Base-by-base conservation (phyloP, 2,888 invertebrate genomes). In the Liodrosophila aerea region DNA sequence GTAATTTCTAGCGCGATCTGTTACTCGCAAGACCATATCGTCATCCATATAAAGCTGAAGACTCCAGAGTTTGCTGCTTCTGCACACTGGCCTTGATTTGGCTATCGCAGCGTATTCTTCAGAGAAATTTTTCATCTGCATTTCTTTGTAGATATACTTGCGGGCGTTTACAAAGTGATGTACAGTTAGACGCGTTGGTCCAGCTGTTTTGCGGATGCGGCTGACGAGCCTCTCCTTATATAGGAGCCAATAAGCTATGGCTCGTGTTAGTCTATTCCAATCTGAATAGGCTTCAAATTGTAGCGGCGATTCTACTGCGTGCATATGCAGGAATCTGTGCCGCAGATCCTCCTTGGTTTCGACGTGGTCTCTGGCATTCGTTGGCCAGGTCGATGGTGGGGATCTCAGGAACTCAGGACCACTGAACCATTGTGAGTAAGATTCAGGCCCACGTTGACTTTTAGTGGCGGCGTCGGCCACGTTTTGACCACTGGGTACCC, bases 1-100 rank as follows among this genome's bases (percentile, higher is more conserved):
- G 15, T 31, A 31, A 15, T n/a, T 4, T n/a, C 43, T 44, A 2
- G 43, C 13, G 16, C 22, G 45, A n/a, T 41, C 22, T 9, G 30
- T 30, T 8, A 30, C 30, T 7, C 9, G 9, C 30, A 30, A 5
- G 7, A 30, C 7, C 30, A 30, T 9, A 7, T 9, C 30, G 3
- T 30, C 30, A 9, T 30, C 30, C 7, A 30, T 30, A 8, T 30
- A 30, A 3, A 30, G 8, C 9, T 30, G 30, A 5, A 30, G 30
- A 7, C 7, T 30, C 30, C 30, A 9, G 8, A 30, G 30, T 7
- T 30, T 30, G 30, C 30, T 9, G 8, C 30, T 30, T 7, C 8
- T 3, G 7, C 30, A 2, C 30, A 30, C 30, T 30, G 7, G 30
- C 9, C 3, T 30, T 5, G 30, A 30, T 9, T 30, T 30, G 30